Conservation (phyloP, 2,888 invertebrate genomes). For the Tyria jacobaeae region DNA sequence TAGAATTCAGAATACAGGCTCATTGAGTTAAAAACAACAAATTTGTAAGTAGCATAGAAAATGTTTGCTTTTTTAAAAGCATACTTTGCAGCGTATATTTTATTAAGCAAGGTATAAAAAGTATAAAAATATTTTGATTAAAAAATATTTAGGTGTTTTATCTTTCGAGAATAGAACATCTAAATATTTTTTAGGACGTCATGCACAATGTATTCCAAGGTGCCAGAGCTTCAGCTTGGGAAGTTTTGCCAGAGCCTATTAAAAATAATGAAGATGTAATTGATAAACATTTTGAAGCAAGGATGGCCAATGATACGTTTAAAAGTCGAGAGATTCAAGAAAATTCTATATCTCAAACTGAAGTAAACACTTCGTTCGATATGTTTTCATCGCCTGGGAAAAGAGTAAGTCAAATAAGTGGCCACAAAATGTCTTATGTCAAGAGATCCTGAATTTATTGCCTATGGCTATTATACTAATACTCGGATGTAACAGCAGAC, state of each 20-base stretch:
- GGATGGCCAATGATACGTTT: not conserved
- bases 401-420: not conserved
- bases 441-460: not conserved
- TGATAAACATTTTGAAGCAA: not conserved
- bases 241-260: not conserved
- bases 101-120: not conserved
- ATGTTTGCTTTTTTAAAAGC: not conserved
- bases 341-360: not conserved
- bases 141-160: constrained; percentile 10
- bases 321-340: not conserved
- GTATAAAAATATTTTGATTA: not conserved
- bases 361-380: too few species aligned
- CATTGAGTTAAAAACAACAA: not conserved
- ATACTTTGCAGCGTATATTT: not conserved
- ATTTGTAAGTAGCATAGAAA: too few species aligned
- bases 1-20: not conserved
- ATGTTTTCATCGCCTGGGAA: not conserved
- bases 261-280: not conserved
- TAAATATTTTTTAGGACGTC: constrained; percentile 29
- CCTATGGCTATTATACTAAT: not conserved
- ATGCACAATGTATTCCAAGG: constrained; percentile 17
- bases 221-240: constrained; percentile 4
- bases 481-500: not conserved
- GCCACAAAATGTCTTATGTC: not conserved
- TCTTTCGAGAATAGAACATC: constrained; percentile 13